A percentile compares a stretch with the other conserved stretches of the same genome.
phyloP scores from a whole-genome alignment of 2,797 vertebrate species.

The Ciconia nigra region DNA sequence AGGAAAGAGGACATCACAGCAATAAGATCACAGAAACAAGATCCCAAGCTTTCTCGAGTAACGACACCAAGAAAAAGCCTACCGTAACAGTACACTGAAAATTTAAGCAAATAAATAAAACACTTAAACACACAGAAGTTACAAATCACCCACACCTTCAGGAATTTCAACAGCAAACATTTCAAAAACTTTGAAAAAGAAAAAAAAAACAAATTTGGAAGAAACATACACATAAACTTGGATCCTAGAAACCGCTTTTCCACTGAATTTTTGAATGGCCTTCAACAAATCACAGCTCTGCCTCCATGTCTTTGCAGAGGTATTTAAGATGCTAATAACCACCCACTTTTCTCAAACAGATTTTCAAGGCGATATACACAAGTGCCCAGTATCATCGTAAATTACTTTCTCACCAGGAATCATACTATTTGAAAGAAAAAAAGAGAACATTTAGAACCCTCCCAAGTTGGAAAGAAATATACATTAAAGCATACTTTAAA shows the following conservation, averaged over 20 bases:
- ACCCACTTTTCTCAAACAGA: neutral
- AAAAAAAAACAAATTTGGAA: neutral
- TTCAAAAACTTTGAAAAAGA: neutral
- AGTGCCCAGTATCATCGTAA: neutral
- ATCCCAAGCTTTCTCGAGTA: neutral
- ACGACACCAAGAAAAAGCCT: neutral
- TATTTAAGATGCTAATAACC: neutral
- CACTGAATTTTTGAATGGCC: neutral
- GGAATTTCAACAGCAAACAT: neutral
- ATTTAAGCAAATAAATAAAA: slow-evolving; percentile 2
- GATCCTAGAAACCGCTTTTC: neutral
- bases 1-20: neutral
- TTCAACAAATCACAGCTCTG: neutral
- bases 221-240: neutral
- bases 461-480: neutral
- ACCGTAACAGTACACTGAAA: neutral
- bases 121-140: neutral
- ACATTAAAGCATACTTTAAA: neutral
- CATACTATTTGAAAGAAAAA: neutral
- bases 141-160: neutral
- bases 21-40: neutral
- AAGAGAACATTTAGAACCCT: neutral
- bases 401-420: neutral
- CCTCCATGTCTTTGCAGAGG: neutral
- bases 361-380: neutral